These are phyloP conservation scores for Gerosis bhagava DNA, from an alignment of 2,888 invertebrate genomes.

Conservation along the genomic window DNA sequence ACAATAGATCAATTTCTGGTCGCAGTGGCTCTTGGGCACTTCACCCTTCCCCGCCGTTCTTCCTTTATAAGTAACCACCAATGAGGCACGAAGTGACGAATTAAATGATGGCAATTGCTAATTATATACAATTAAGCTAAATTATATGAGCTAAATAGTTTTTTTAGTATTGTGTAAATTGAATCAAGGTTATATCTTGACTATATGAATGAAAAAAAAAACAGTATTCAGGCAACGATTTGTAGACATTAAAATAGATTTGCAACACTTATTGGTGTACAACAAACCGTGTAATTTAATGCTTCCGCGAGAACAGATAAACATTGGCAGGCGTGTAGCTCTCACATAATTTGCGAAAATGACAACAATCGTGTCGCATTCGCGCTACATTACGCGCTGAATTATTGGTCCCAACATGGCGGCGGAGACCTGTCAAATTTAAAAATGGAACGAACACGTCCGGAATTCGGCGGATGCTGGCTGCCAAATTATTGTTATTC, in stretches of 20 bases:
- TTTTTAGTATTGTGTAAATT: too few species aligned
- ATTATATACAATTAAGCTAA: too few species aligned
- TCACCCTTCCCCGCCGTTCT: too few species aligned
- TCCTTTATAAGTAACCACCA: too few species aligned
- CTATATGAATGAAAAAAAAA: too few species aligned
- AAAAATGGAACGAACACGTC: conserved; percentile 77
- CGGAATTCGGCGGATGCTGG: conserved; percentile 71
- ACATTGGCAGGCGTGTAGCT: conserved; percentile 70
- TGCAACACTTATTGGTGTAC: conserved; percentile 56
- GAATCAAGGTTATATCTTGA: too few species aligned
- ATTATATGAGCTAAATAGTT: too few species aligned
- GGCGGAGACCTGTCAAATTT: conserved; percentile 74
- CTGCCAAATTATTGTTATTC: conserved; percentile 80
- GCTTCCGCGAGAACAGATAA: conserved; percentile 70
- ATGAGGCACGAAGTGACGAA: too few species aligned
- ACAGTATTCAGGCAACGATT: too few species aligned
- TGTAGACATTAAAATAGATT: conserved; percentile 18
- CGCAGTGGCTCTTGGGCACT: too few species aligned
- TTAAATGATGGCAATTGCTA: too few species aligned
- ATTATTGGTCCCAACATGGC: conserved; percentile 43
- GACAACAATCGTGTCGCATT: conserved; percentile 73
- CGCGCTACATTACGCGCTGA: conserved; percentile 70
- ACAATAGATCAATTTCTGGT: too few species aligned
- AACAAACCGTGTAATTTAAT: conserved; percentile 63
- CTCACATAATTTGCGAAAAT: conserved; percentile 76